Conservation (phyloP, 2,113 vertebrate species). For the Clupea harengus region DNA sequence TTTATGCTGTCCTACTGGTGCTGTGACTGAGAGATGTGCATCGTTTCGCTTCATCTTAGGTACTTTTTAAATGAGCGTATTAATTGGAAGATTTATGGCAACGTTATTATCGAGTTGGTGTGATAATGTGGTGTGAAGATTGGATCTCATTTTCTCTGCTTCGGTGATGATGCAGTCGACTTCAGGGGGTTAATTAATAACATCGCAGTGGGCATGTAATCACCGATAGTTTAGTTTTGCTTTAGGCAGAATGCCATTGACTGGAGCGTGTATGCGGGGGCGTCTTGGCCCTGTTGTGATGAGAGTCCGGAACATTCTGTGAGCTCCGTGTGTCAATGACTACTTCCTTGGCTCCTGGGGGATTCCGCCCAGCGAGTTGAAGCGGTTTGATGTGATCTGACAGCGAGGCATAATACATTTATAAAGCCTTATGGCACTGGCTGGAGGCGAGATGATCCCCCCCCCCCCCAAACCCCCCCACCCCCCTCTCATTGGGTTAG, state of each 20-base stretch:
- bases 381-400: neutral
- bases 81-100: too few species aligned
- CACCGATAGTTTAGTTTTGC: neutral
- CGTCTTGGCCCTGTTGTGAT: neutral
- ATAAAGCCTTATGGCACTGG: neutral
- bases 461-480: too few species aligned
- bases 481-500: neutral
- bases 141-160: too few species aligned
- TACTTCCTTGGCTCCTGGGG: neutral
- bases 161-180: too few species aligned
- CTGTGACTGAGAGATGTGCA: too few species aligned
- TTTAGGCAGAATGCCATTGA: neutral
- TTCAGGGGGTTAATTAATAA: neutral
- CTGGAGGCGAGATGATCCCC: neutral
- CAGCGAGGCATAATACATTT: neutral
- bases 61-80: too few species aligned
- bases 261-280: neutral
- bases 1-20: too few species aligned
- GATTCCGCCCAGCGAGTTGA: neutral
- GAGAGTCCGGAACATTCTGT: neutral
- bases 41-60: too few species aligned
- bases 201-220: neutral
- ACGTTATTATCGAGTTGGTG: too few species aligned
- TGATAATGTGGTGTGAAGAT: too few species aligned
- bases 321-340: neutral